These are phyloP conservation scores for Ptychoptera albimana DNA, from an alignment of 2,888 invertebrate species.

Conservation along the genomic window DNA sequence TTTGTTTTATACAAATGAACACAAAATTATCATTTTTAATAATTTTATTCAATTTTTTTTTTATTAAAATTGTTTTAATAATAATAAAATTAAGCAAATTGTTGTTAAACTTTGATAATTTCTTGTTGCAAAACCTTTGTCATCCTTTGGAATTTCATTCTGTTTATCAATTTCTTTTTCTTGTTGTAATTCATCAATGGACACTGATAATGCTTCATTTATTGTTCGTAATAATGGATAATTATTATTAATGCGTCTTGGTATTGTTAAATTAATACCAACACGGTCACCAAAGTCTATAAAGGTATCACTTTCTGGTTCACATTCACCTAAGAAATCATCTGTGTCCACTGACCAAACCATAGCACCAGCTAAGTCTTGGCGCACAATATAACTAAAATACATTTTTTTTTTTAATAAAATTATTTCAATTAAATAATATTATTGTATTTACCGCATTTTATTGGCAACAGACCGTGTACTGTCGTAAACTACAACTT, in stretches of 20 bases:
- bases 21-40: not conserved
- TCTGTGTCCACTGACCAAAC: constrained; percentile 84
- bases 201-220: constrained; percentile 44
- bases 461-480: constrained; percentile 56
- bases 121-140: not conserved
- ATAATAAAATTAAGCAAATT: no score
- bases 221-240: constrained; percentile 59
- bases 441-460: constrained; percentile 31
- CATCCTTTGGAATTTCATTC: constrained; percentile 22
- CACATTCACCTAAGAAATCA: constrained; percentile 61
- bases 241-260: constrained; percentile 30
- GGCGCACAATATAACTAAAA: constrained; percentile 40
- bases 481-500: constrained; percentile 61
- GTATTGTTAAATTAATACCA: constrained; percentile 15
- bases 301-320: constrained; percentile 32
- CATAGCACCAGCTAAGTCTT: constrained; percentile 63
- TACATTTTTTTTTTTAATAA: constrained; percentile 2
- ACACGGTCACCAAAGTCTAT: constrained; percentile 28
- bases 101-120: no score
- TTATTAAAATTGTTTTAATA: not conserved
- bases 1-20: not conserved
- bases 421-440: constrained; percentile 1
- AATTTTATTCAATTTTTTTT: no score
- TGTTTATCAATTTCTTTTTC: constrained; percentile 37
- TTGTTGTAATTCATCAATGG: constrained; percentile 34